Base-by-base conservation (phyloP, 1,140 invertebrate species). In the Cyclina sinensis region DNA sequence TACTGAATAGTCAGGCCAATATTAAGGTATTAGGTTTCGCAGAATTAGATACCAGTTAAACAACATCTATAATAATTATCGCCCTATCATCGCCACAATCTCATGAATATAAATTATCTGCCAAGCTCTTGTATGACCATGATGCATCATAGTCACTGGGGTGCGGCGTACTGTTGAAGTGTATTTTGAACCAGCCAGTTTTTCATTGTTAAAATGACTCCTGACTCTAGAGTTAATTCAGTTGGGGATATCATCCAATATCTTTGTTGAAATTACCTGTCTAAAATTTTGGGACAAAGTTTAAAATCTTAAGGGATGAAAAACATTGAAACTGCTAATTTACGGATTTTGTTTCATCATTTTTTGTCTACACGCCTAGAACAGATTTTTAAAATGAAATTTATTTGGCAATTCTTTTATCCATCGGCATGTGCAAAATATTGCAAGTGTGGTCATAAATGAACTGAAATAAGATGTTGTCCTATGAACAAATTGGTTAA, bases 21-120 rank as follows among this genome's bases (percentile, higher is more conserved):
- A 54, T 78, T 78, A 78, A 27, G 73, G n/a, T 27, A 18, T 76
- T 14, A 16, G 27, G 7, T 78, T 78, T 32, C 74, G 0, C 21
- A 5, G 48, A 78, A 78, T 78, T 30, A 51, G 74, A 78, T 35
- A 46, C 46, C 30, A 51, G 46, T n/a, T 54, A 78, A 54, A 78
- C 46, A 78, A 78, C 30, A 48, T 78, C 24, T 51, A 51, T 51
- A 51, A 51, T 78, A 78, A 78, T 78, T 78, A 78, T 51, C 74
- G 21, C 12, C 46, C 30, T 78, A 78, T 78, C 74, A 51, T 21
- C 46, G 27, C 46, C 27, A 51, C 27, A 48, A 78, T 78, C 74
- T 78, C 74, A 78, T 78, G 74, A 78, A 78, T 78, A 78, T 78
- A 78, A 78, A 78, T 78, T 46, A 78, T 54, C 43, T 78, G 74